A percentile compares a stretch with the other conserved stretches of the same genome.
These are phyloP conservation scores for Apeltes quadracus DNA, from an alignment of 2,113 vertebrate species.

Conservation along the genomic window DNA sequence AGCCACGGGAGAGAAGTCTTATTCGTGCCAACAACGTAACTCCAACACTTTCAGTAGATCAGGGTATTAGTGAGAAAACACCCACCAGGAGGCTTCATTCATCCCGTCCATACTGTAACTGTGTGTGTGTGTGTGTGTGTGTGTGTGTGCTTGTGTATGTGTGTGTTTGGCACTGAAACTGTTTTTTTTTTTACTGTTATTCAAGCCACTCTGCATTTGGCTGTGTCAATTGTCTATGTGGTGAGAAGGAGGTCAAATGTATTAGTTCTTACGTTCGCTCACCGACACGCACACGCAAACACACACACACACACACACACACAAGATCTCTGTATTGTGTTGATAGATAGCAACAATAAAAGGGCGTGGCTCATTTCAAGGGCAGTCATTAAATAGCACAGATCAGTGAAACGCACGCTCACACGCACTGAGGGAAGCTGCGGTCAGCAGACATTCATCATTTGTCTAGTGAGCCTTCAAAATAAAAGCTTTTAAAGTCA, in stretches of 20 bases:
- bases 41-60: not conserved
- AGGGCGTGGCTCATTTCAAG: slow-evolving; percentile 74
- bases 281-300: not conserved
- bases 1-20: slow-evolving; percentile 30
- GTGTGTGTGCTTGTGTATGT: not conserved
- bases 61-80: slow-evolving; percentile 5
- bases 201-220: not conserved
- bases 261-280: not conserved
- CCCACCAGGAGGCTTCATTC: not conserved
- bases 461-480: slow-evolving; percentile 43
- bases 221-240: not conserved
- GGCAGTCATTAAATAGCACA: slow-evolving; percentile 52
- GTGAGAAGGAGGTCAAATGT: not conserved
- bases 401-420: slow-evolving; percentile 50
- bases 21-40: slow-evolving; percentile 21
- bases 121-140: slow-evolving; percentile 8
- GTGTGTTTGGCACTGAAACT: not conserved
- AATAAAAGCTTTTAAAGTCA: slow-evolving; percentile 43
- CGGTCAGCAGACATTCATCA: slow-evolving; percentile 25
- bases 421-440: slow-evolving; percentile 29
- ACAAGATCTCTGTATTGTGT: slow-evolving; percentile 19
- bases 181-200: not conserved
- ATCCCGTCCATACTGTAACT: not conserved
- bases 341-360: slow-evolving; percentile 52
- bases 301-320: not conserved